These are phyloP conservation scores for Torymus texanus DNA, from an alignment of 2,888 invertebrate genomes.

Conservation along the genomic window DNA sequence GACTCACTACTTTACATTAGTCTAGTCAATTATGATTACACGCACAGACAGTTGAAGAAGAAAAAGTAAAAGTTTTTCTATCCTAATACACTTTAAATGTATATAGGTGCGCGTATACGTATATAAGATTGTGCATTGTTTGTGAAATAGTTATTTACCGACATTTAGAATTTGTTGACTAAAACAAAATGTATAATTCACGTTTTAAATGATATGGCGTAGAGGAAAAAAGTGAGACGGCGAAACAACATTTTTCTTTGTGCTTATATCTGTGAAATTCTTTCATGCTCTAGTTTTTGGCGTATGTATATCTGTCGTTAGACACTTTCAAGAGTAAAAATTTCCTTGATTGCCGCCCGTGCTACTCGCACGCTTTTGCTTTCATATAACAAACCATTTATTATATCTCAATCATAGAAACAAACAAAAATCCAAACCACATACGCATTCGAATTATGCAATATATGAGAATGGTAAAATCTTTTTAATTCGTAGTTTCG, in stretches of 20 bases:
- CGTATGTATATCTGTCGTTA: not conserved
- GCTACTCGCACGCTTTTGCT: not conserved
- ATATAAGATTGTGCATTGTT: not conserved
- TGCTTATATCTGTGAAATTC: slow-evolving; percentile 22
- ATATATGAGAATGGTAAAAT: no score
- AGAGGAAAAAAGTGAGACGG: not conserved
- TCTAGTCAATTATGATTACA: no score
- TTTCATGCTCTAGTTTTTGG: slow-evolving; percentile 30
- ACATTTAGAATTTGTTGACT: not conserved
- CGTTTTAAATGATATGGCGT: not conserved
- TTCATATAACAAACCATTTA: not conserved
- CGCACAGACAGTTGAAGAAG: no score
- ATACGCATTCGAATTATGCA: no score
- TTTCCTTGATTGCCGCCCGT: not conserved
- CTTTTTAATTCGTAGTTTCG: no score
- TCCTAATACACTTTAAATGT: no score
- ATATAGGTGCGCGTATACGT: not conserved
- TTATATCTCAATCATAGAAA: not conserved
- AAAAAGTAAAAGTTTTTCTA: no score
- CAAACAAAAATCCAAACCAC: not conserved
- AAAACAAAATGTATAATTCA: not conserved
- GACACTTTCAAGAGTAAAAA: slow-evolving; percentile 3
- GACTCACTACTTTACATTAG: no score
- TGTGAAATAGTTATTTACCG: not conserved
- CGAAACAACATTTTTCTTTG: slow-evolving; percentile 11